A percentile compares a stretch with the other conserved stretches of the same genome.
Evolutionary conservation across 1,140 invertebrate genomes (phyloP).

Genomic region (Lamellibrachia luymesi): DNA sequence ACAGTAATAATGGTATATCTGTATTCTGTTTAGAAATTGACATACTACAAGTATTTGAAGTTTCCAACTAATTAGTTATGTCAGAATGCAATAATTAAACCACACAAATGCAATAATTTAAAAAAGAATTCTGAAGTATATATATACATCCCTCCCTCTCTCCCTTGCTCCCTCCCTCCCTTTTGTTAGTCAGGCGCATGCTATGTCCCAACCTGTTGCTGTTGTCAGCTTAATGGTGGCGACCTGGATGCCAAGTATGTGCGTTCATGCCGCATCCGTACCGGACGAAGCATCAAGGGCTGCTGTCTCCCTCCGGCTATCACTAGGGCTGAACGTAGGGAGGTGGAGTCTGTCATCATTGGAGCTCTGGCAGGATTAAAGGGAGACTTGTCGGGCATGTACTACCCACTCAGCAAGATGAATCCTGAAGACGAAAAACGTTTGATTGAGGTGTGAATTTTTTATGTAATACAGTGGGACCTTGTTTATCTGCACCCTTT

Average conservation of each 20-base stretch:
- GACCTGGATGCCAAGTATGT: conserved; percentile 46
- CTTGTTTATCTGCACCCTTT: too few relatives aligned
- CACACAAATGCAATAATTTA: too few relatives aligned
- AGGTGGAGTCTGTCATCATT: conserved; percentile 40
- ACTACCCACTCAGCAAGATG: conserved; percentile 48
- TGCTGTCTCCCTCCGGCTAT: conserved; percentile 39
- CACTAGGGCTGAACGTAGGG: conserved; percentile 31
- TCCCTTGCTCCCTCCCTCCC: background rate
- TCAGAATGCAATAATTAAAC: too few relatives aligned
- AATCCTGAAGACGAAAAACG: conserved; percentile 31
- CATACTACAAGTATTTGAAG: too few relatives aligned
- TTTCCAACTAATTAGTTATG: too few relatives aligned
- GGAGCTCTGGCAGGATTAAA: conserved; percentile 34
- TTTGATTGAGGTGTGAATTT: conserved; percentile 14
- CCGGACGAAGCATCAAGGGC: conserved; percentile 44
- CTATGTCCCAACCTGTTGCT: background rate
- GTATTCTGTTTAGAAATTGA: too few relatives aligned
- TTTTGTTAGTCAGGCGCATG: background rate
- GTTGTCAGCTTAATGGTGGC: conserved; percentile 31
- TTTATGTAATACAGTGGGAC: background rate
- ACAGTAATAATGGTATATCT: too few relatives aligned
- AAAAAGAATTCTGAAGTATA: too few relatives aligned
- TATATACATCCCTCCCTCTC: background rate
- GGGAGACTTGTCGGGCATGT: conserved; percentile 46
- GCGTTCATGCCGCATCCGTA: conserved; percentile 46